Conservation (phyloP, 2,888 invertebrate genomes). For the Hypena proboscidalis region DNA sequence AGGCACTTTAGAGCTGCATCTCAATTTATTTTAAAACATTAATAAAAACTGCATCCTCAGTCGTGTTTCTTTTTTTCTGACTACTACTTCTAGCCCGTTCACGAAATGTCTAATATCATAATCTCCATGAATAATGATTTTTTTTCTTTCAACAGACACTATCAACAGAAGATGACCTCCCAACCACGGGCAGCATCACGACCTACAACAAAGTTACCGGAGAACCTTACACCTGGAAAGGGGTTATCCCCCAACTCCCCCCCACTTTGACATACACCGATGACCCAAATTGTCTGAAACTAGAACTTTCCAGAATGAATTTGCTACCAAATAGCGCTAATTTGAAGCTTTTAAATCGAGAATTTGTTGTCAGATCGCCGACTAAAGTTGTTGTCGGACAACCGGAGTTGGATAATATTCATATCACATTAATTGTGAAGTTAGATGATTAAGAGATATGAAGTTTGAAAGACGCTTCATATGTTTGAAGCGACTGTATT, state of each 20-base stretch:
- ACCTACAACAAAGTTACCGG: slow-evolving; percentile 68
- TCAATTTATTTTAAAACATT: too few species aligned
- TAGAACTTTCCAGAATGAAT: slow-evolving; percentile 58
- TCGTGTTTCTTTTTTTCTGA: too few species aligned
- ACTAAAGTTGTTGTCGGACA: slow-evolving; percentile 60
- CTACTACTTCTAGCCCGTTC: too few species aligned
- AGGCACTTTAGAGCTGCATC: too few species aligned
- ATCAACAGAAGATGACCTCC: slow-evolving; percentile 40
- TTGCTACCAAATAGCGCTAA: slow-evolving; percentile 66
- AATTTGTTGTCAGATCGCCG: slow-evolving; percentile 52
- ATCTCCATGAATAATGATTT: neutral
- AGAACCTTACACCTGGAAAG: slow-evolving; percentile 63
- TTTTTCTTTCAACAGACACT: slow-evolving; percentile 49
- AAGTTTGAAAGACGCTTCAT: too few species aligned
- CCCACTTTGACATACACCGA: slow-evolving; percentile 51
- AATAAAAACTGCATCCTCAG: too few species aligned
- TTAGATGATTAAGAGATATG: slow-evolving; percentile 42
- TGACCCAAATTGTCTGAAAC: slow-evolving; percentile 44
- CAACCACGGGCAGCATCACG: slow-evolving; percentile 57
- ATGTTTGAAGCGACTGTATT: too few species aligned
- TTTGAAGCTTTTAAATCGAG: slow-evolving; percentile 53
- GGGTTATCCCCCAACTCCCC: slow-evolving; percentile 51
- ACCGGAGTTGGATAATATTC: slow-evolving; percentile 56
- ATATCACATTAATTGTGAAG: slow-evolving; percentile 57
- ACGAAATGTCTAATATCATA: too few species aligned